A percentile compares a stretch with the other conserved stretches of the same genome.
phyloP scores from a whole-genome alignment of 2,888 invertebrate genomes.

The Eupithecia tripunctaria region DNA sequence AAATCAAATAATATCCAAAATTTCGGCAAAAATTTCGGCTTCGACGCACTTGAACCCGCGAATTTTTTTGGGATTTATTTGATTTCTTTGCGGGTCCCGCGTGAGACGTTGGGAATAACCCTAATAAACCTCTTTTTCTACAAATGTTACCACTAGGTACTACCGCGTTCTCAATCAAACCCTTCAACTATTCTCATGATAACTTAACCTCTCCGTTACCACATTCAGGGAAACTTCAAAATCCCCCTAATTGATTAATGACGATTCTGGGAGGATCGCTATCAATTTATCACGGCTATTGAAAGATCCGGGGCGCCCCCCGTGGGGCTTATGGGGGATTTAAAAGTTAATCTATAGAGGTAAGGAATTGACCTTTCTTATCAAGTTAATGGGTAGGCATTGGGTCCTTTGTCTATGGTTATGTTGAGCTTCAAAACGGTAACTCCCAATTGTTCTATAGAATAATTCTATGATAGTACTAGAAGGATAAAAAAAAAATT shows the following conservation, averaged over 20 bases:
- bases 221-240: slow-evolving; percentile 7
- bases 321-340: slow-evolving; percentile 39
- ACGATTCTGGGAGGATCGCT: slow-evolving; percentile 38
- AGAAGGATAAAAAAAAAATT: no score
- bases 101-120: no score
- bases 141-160: neutral
- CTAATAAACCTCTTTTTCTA: no score
- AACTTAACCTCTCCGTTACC: neutral
- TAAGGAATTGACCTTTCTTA: slow-evolving; percentile 16
- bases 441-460: no score
- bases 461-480: no score
- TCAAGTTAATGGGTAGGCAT: no score
- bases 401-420: slow-evolving; percentile 3
- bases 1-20: no score
- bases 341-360: slow-evolving; percentile 52
- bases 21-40: no score
- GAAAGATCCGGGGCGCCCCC: slow-evolving; percentile 48
- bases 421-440: neutral
- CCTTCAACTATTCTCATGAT: slow-evolving; percentile 6
- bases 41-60: no score
- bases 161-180: neutral
- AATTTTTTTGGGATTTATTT: no score
- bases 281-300: slow-evolving; percentile 68
- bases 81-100: no score
- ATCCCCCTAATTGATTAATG: slow-evolving; percentile 25